Conservation (phyloP, 2,888 invertebrate species). For the Mythimna lalbum region DNA sequence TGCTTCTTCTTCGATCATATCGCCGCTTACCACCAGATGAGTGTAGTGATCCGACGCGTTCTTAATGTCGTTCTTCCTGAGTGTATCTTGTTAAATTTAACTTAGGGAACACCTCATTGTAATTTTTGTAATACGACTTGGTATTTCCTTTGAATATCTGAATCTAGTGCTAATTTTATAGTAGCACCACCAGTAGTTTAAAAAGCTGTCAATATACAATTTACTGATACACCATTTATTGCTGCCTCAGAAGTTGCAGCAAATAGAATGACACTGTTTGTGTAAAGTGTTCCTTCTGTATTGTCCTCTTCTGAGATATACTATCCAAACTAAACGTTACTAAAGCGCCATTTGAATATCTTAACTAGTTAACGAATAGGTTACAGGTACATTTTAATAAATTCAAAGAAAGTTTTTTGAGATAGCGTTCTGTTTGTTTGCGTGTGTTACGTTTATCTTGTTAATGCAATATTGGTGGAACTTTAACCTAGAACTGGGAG, state of each 20-base stretch:
- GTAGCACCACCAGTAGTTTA: neutral
- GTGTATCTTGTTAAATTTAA: too few species aligned
- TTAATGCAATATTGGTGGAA: conserved; percentile 17
- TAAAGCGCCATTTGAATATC: conserved; percentile 63
- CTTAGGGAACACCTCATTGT: neutral
- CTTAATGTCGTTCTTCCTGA: too few species aligned
- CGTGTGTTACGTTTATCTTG: conserved; percentile 15
- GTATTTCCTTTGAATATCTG: neutral
- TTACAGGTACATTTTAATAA: conserved; percentile 39
- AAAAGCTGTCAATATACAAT: neutral
- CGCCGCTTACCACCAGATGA: too few species aligned
- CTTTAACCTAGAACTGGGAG: conserved; percentile 8
- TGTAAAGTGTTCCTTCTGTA: conserved; percentile 22
- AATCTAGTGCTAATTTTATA: neutral
- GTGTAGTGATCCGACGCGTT: too few species aligned
- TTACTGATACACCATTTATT: neutral
- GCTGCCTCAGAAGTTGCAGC: neutral
- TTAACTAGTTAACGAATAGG: conserved; percentile 50
- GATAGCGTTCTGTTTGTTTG: conserved; percentile 43
- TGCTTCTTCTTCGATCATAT: too few species aligned
- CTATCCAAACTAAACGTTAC: conserved; percentile 60
- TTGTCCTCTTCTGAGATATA: conserved; percentile 20
- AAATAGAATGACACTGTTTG: neutral
- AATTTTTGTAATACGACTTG: neutral
- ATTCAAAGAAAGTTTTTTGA: conserved; percentile 54